phyloP scores from a whole-genome alignment of 2,797 vertebrate genomes.

The Sebastes diploproa region DNA sequence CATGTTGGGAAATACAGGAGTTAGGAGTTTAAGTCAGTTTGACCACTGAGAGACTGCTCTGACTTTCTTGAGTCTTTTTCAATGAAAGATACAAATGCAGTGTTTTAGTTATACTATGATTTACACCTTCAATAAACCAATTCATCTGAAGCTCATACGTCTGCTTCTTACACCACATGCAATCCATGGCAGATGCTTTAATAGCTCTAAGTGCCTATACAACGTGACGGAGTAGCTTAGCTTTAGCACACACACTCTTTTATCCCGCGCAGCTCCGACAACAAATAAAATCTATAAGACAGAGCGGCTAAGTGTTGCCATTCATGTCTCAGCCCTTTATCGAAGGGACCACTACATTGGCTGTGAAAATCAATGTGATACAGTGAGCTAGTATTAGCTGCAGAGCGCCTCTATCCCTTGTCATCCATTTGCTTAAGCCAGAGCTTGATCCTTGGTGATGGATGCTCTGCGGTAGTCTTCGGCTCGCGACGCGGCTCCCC shows the following conservation, averaged over 20 bases:
- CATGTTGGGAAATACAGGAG: neutral
- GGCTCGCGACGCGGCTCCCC: constrained; percentile 49
- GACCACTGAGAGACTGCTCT: neutral
- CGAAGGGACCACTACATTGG: constrained; percentile 27
- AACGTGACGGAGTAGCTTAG: constrained; percentile 32
- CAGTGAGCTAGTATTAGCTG: constrained; percentile 72
- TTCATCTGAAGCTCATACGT: constrained; percentile 14
- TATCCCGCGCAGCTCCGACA: constrained; percentile 30
- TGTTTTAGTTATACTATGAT: neutral
- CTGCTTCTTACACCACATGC: constrained; percentile 15
- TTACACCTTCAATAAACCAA: neutral
- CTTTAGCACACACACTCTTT: constrained; percentile 13
- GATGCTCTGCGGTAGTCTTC: constrained; percentile 67
- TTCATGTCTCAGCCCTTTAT: constrained; percentile 62
- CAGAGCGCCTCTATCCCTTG: constrained; percentile 70
- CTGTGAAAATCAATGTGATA: constrained; percentile 75
- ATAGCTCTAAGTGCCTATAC: constrained; percentile 41
- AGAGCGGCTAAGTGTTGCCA: constrained; percentile 42
- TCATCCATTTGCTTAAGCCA: constrained; percentile 79
- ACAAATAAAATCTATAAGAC: constrained; percentile 57
- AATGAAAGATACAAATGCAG: neutral
- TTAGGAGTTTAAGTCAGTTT: neutral
- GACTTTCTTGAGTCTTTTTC: neutral
- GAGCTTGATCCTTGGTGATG: constrained; percentile 76
- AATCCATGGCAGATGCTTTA: constrained; percentile 36